phyloP scores from a whole-genome alignment of 1,140 invertebrate genomes.

The Venustaconcha ellipsiformis region DNA sequence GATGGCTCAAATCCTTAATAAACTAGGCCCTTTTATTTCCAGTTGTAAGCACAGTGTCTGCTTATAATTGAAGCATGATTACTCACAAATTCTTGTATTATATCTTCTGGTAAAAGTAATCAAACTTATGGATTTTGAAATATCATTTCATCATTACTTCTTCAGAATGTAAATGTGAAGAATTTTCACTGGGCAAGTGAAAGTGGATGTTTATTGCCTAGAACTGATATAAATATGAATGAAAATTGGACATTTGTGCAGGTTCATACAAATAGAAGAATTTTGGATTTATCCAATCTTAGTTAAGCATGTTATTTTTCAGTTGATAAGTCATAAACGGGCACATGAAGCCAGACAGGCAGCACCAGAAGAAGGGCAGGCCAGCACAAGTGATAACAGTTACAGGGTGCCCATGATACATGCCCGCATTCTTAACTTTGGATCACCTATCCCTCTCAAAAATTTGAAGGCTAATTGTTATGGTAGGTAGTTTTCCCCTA shows the following conservation, averaged over 20 bases:
- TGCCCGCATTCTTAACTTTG: constrained; percentile 80
- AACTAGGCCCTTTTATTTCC: too few species aligned
- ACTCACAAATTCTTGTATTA: too few species aligned
- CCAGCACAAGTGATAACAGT: constrained; percentile 21
- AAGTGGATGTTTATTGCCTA: too few species aligned
- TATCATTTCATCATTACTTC: too few species aligned
- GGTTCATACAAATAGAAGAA: background rate
- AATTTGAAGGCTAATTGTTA: constrained; percentile 83
- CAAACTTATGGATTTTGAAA: too few species aligned
- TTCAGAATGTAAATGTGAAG: too few species aligned
- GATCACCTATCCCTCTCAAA: constrained; percentile 77
- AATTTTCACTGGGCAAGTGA: too few species aligned
- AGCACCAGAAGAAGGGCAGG: constrained; percentile 17
- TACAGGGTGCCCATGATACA: constrained; percentile 70
- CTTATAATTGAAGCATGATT: too few species aligned
- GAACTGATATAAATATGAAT: too few species aligned
- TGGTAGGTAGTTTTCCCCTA: constrained; percentile 72
- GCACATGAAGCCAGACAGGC: constrained; percentile 29
- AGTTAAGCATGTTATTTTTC: constrained; percentile 3
- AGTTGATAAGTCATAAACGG: constrained; percentile 51
- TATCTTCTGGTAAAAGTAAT: too few species aligned
- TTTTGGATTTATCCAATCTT: background rate
- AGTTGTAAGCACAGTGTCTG: too few species aligned
- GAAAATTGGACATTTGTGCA: background rate
- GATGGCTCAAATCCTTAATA: too few species aligned